Conservation (phyloP, 2,113 vertebrate genomes). For the Scartelaos histophorus region DNA sequence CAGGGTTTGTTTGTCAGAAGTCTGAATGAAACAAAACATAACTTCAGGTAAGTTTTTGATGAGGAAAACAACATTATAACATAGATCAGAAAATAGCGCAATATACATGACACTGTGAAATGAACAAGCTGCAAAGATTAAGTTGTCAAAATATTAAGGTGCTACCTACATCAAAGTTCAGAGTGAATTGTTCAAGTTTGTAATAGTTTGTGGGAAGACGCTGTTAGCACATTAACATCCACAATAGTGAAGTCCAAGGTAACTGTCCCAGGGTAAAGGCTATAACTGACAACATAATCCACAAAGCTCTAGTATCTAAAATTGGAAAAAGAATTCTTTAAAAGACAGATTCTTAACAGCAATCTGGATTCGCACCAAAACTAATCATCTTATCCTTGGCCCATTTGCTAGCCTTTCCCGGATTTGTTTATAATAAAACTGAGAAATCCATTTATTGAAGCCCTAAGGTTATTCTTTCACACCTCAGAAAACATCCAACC, state of each 20-base stretch:
- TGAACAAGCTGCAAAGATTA: no score
- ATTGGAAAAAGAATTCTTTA: not conserved
- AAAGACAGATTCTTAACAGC: not conserved
- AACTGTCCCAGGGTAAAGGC: not conserved
- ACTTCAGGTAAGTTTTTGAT: no score
- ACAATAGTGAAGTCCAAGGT: not conserved
- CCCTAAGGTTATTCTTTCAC: not conserved
- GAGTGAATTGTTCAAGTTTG: no score
- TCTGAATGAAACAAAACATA: no score
- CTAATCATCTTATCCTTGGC: not conserved
- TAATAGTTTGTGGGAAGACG: no score
- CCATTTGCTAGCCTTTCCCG: not conserved
- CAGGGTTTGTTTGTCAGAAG: no score
- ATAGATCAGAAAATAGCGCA: no score
- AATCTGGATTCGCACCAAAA: not conserved
- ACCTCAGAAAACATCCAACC: not conserved
- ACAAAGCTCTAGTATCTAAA: not conserved
- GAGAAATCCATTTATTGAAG: not conserved
- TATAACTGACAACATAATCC: not conserved
- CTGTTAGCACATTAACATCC: no score
- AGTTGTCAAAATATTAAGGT: no score
- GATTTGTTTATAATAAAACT: not conserved
- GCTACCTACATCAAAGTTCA: no score
- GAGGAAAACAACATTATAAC: no score
- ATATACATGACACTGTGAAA: no score